Conservation (phyloP, 2,797 vertebrate species). For the Salarias fasciatus region DNA sequence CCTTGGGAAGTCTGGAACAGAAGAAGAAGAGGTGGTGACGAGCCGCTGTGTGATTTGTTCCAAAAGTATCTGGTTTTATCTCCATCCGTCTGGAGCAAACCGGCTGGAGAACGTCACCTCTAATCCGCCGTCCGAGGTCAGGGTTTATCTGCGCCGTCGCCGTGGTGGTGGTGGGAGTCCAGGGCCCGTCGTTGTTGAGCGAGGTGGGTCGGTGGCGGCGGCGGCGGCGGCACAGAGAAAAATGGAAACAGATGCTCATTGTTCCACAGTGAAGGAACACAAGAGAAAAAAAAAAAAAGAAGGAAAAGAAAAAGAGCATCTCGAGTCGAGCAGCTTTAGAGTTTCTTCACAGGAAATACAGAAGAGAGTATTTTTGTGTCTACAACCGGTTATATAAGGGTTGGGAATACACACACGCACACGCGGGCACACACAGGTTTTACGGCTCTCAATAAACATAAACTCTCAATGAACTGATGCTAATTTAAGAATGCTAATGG, state of each 20-base stretch:
- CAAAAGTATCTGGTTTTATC: conserved; percentile 56
- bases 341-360: too few relatives aligned
- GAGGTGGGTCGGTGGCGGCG: conserved; percentile 58
- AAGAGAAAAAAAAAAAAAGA: conserved; percentile 5
- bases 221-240: conserved; percentile 69
- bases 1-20: conserved; percentile 41
- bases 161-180: conserved; percentile 65
- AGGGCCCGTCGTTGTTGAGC: conserved; percentile 65
- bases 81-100: conserved; percentile 51
- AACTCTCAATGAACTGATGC: too few relatives aligned
- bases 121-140: conserved; percentile 61
- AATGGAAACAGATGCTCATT: conserved; percentile 84
- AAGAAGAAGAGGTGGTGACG: conserved; percentile 31
- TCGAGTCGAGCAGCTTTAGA: too few relatives aligned
- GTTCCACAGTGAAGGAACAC: conserved; percentile 63
- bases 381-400: too few relatives aligned
- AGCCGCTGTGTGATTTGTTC: conserved; percentile 65
- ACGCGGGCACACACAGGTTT: too few relatives aligned
- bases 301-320: conserved; percentile 3
- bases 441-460: too few relatives aligned
- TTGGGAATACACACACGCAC: too few relatives aligned
- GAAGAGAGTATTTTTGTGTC: too few relatives aligned
- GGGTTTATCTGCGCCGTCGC: conserved; percentile 71
- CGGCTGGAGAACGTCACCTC: conserved; percentile 68
- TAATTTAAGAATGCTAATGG: too few relatives aligned